Conservation (phyloP, 2,797 vertebrate species). For the Philypnodon macrostomus region DNA sequence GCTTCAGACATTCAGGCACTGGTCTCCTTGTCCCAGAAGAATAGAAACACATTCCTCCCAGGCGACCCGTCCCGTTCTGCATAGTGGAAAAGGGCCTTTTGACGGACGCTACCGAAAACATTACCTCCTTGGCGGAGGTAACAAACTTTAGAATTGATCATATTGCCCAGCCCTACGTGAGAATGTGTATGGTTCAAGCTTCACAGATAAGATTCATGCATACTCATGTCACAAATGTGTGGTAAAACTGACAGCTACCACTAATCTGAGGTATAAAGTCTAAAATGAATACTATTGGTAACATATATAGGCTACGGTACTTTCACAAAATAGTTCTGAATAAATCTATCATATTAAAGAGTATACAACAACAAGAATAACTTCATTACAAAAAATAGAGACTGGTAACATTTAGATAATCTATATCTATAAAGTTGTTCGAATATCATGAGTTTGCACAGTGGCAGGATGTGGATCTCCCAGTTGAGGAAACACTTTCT, state of each 20-base stretch:
- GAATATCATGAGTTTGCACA: conserved; percentile 73
- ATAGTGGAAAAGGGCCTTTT: too few relatives aligned
- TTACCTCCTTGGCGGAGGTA: too few relatives aligned
- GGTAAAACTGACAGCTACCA: conserved; percentile 22
- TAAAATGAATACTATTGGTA: conserved; percentile 47
- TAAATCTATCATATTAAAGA: conserved; percentile 74
- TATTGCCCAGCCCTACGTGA: too few relatives aligned
- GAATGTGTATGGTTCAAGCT: conserved; percentile 9
- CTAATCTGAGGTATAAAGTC: conserved; percentile 69
- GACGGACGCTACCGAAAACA: too few relatives aligned
- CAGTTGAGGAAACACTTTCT: conserved; percentile 52
- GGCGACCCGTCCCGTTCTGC: too few relatives aligned
- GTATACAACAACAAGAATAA: conserved; percentile 73
- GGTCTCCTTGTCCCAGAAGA: too few relatives aligned
- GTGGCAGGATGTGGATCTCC: conserved; percentile 70
- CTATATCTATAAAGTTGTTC: conserved; percentile 69
- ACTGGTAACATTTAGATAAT: conserved; percentile 68
- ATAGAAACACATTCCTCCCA: too few relatives aligned
- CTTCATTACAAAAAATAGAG: conserved; percentile 79
- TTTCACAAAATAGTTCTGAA: conserved; percentile 75
- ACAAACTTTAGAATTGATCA: too few relatives aligned
- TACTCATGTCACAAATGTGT: conserved; percentile 21
- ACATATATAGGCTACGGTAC: too few relatives aligned
- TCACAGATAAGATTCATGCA: conserved; percentile 18
- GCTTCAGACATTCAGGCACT: too few relatives aligned